These are phyloP conservation scores for Rhinolophus ferrumequinum DNA, from an alignment of 2,113 vertebrate genomes.

Conservation along the genomic window DNA sequence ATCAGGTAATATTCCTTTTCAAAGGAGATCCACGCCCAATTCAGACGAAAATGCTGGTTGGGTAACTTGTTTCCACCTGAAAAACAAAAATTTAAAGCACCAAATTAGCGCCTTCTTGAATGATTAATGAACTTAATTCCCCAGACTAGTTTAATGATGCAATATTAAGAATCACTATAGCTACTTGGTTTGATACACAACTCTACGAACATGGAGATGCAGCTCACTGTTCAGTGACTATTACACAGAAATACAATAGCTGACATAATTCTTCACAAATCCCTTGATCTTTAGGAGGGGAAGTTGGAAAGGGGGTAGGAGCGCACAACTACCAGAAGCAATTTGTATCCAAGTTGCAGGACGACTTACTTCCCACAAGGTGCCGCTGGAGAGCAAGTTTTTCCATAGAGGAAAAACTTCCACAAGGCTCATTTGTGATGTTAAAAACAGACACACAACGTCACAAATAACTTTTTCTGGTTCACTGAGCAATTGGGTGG, in stretches of 20 bases:
- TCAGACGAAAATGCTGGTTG: conserved; percentile 94
- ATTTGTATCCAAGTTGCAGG: background rate
- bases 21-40: conserved; percentile 98
- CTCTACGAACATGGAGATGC: background rate
- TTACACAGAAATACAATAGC: background rate
- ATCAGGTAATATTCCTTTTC: conserved; percentile 93
- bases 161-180: background rate
- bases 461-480: conserved; percentile 64
- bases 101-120: background rate
- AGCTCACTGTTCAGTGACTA: background rate
- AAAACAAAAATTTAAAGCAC: conserved; percentile 72
- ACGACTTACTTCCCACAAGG: conserved; percentile 72
- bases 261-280: too few species aligned
- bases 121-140: background rate
- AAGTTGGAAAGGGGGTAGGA: background rate
- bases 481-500: conserved; percentile 56
- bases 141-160: background rate
- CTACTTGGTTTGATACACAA: background rate
- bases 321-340: too few species aligned
- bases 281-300: background rate
- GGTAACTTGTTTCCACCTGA: conserved; percentile 94
- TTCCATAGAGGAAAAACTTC: background rate
- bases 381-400: conserved; percentile 77
- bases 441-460: conserved; percentile 15
- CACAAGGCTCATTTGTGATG: background rate